These are phyloP conservation scores for Spea hammondii DNA, from an alignment of 2,797 vertebrate genomes.

Conservation along the genomic window DNA sequence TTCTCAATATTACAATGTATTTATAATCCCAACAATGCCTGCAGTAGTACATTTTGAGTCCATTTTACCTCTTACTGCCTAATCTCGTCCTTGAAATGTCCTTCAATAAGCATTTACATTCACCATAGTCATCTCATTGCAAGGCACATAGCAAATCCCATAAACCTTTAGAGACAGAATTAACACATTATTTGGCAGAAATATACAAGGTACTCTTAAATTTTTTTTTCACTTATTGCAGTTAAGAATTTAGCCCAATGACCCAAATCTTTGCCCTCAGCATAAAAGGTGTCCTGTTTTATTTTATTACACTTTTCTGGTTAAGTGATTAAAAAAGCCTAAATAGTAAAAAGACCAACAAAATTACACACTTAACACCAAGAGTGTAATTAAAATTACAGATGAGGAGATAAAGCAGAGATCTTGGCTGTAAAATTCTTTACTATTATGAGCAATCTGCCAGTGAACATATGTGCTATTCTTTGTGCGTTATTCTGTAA, in stretches of 20 bases:
- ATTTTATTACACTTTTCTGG: not conserved
- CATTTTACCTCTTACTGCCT: too few species aligned
- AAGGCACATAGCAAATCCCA: too few species aligned
- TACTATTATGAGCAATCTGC: conserved; percentile 33
- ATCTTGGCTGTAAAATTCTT: conserved; percentile 19
- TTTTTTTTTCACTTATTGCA: not conserved
- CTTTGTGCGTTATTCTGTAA: not conserved
- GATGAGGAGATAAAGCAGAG: conserved; percentile 10
- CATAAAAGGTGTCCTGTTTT: not conserved
- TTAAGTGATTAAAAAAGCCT: not conserved
- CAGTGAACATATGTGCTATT: conserved; percentile 25
- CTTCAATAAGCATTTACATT: too few species aligned
- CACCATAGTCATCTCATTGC: too few species aligned
- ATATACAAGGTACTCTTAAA: not conserved
- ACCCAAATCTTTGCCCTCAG: not conserved
- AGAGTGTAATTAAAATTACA: conserved; percentile 27
- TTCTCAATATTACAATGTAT: too few species aligned
- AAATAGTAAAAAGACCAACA: not conserved
- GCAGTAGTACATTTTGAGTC: too few species aligned
- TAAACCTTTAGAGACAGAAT: too few species aligned
- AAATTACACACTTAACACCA: conserved; percentile 10
- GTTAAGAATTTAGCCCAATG: not conserved
- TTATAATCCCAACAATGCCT: too few species aligned
- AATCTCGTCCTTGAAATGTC: too few species aligned
- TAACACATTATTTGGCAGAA: too few species aligned